Base-by-base conservation (phyloP, 2,797 vertebrate species). In the Petrocephalus schoutedeni region DNA sequence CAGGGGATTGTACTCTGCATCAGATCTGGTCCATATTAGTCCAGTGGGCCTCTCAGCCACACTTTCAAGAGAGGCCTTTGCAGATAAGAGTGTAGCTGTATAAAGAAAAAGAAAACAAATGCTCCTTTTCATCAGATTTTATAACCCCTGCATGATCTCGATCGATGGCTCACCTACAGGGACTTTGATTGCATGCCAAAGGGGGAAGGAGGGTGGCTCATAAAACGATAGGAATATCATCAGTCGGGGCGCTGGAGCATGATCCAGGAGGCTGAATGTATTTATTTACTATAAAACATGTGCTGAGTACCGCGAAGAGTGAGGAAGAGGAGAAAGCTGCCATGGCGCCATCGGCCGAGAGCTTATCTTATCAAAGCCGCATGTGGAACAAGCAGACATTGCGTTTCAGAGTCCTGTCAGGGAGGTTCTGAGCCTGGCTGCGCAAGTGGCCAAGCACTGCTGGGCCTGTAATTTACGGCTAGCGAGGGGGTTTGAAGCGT, bases 91-190 rank as follows among this genome's bases (percentile, higher is more conserved):
- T 56, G 45, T 51, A 53, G 58, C 77, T 1, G 82, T 36, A 87
- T 82, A 41, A 57, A 57, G 53, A 56, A 87, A 23, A 80, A 58
- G 19, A 57, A 57, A 74, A 87, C 74, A 71, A 64, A 57, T 82
- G 67, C 87, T 87, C 80, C 56, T 54, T 88, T 85, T 88, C 80
- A 85, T 88, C 82, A 64, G 51, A 57, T 84, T 85, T 85, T 88
- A 88, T 54, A 88, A 88, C 58, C 87, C 58, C 57, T 88, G 87
- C 74, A 83, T 59, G 77, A 88, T 88, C 87, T 36, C 74, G 56
- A 82, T 83, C 77, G 77, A 88, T 88, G 57, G n/a, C 80, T 85
- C 45, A 53, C 58, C 56, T 61, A 88, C 80, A 54, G 57, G 45
- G 80, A 51, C 87, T 88, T 67, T 88, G 87, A 84, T 84, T 49